Evolutionary conservation across 2,888 invertebrate genomes (phyloP), one percentile per base, ranked within the genome.

Genomic region (Archaeoteleia sp.): DNA sequence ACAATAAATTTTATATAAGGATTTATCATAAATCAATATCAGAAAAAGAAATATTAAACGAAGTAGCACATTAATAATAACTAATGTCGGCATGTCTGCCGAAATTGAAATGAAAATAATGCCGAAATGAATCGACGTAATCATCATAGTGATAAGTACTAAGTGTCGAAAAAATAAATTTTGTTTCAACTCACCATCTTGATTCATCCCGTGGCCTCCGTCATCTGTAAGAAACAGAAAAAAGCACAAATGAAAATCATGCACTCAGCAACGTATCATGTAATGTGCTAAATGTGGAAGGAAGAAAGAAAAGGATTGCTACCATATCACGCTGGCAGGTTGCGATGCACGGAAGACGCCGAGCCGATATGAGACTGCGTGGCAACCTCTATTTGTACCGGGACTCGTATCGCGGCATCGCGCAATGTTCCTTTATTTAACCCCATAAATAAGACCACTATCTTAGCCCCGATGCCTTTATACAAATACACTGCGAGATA

Each of bases 401-500:
- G 53, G 71, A 30, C 60, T 43, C 73, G 70, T 82, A 82, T 82
- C 81, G 74, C 76, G 60, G 74, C 73, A 82, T 83, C 82, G 79
- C 76, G 73, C 75, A 67, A 65, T 78, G 76, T 80, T 78, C 75
- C 80, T 82, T 82, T 79, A 82, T 81, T 82, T 79, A 80, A 81
- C 78, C 79, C 79, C 79, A 82, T 82, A 83, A 83, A 83, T 82
- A 82, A 81, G 76, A 72, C 65, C 75, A 72, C 78, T 82, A 82
- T 82, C 81, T 81, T 74, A 73, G 77, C 74, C n/a, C 76, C 78
- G 73, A 75, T 70, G 71, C 71, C 63, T 73, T 70, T 69, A 69
- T 71, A 74, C 57, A 67, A 62, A 69, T 70, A 69, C 57, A 27
- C 55, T 45, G 13, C 40, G 46, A 63, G 48, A 46, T 65, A 51